Conservation (phyloP, 2,113 vertebrate species). For the Hemibagrus wyckioides region DNA sequence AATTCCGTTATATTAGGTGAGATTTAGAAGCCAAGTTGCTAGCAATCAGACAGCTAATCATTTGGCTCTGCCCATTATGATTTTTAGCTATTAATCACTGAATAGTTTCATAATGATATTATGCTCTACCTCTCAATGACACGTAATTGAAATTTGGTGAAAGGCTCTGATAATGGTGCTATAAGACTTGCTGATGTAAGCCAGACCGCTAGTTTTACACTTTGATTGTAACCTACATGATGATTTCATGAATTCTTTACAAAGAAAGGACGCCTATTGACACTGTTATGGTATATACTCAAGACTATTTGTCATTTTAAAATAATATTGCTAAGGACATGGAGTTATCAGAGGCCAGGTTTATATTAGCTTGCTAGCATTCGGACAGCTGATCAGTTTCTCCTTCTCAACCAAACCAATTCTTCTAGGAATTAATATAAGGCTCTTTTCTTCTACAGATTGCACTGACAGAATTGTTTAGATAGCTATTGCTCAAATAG, state of each 20-base stretch:
- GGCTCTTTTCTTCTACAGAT: neutral
- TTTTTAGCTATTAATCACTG: neutral
- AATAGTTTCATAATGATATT: neutral
- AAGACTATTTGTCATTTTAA: neutral
- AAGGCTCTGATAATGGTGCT: neutral
- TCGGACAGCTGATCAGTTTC: neutral
- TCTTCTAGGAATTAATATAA: neutral
- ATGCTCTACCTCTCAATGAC: neutral
- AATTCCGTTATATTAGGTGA: neutral
- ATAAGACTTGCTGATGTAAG: neutral
- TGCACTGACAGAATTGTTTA: neutral
- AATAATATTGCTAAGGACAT: neutral
- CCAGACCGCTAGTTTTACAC: neutral
- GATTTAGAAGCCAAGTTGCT: neutral
- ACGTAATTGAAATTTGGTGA: neutral
- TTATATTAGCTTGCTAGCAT: neutral
- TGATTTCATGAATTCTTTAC: neutral
- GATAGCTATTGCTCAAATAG: neutral
- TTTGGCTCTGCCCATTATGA: neutral
- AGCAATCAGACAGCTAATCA: neutral
- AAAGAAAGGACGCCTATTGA: neutral
- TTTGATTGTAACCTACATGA: neutral
- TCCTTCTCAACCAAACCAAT: neutral
- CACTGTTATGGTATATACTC: neutral
- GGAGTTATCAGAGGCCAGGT: neutral